Evolutionary conservation across 2,888 invertebrate genomes (phyloP), one percentile per base, ranked within the genome.

Genomic region (Gymnocheta viridis): DNA sequence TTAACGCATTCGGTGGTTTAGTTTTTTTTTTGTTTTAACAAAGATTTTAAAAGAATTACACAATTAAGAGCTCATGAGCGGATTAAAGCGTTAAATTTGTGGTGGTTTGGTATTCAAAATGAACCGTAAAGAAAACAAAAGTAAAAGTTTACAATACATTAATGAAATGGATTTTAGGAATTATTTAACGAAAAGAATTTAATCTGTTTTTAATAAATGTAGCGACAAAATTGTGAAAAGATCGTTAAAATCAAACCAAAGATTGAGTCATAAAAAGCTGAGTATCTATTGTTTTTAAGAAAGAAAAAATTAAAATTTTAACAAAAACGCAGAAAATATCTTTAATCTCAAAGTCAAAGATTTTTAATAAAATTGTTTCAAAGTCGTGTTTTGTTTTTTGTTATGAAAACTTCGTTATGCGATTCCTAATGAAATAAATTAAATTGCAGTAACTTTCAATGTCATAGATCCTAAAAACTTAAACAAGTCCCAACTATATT

Each of bases 161-260:
- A 60, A 60, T 47, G 22, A 60, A 60, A 60, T 56, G 29, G 14
- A 17, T 27, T 56, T 41, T 17, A 29, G 44, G 32, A 70, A 44
- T 6, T 54, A 12, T 38, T 29, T 32, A 56, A 54, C 5, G 32
- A 19, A 70, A 41, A 38, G 2, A 56, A 19, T 56, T 56, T 44
- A 58, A 70, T 29, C 41, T 64, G 24, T 10, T 17, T 24, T 64
- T 27, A 27, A 41, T n/a, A n/a, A n/a, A n/a, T 17, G 12, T 22
- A 19, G 35, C 35, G 5, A 27, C n/a, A 4, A 35, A 12, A 12
- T 24, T 12, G 41, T 12, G 4, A 27, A 47, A 56, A 32, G 7
- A 17, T 29, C 14, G 27, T 29, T 0, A 47, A 47, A 17, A 47
- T 5, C 38, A 44, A 35, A n/a, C n/a, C n/a, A n/a, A 22, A 47